Percentiles rank a stretch among this genome's conserved stretches.
phyloP scores from a whole-genome alignment of 2,888 invertebrate genomes.

The Tyria jacobaeae region DNA sequence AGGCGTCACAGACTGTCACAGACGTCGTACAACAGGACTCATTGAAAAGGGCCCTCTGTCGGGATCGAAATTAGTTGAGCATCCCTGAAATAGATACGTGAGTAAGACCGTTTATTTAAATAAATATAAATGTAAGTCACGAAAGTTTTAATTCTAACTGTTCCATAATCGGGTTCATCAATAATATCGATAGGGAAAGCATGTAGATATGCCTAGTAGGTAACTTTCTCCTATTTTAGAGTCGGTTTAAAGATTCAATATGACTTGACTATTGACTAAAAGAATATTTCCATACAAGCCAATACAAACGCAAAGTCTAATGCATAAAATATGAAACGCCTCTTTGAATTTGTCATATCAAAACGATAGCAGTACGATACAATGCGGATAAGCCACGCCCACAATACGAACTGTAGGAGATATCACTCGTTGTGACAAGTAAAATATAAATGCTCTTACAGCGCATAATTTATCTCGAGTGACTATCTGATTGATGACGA shows the following conservation, averaged over 20 bases:
- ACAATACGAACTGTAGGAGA: constrained; percentile 57
- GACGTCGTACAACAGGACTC: too few species aligned
- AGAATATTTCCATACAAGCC: constrained; percentile 41
- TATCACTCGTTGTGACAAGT: constrained; percentile 68
- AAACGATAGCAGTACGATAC: constrained; percentile 67
- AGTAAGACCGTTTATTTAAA: too few species aligned
- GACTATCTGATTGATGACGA: constrained; percentile 51
- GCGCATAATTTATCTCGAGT: constrained; percentile 64
- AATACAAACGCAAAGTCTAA: constrained; percentile 64
- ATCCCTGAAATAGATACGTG: too few species aligned
- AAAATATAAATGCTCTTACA: constrained; percentile 52
- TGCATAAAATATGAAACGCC: constrained; percentile 81
- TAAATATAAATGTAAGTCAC: too few species aligned
- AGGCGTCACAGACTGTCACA: too few species aligned
- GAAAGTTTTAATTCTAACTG: too few species aligned
- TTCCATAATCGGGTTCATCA: too few species aligned
- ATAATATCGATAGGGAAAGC: too few species aligned
- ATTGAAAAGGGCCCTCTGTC: too few species aligned
- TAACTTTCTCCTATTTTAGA: background rate
- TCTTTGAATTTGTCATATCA: constrained; percentile 81
- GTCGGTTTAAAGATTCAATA: constrained; percentile 1
- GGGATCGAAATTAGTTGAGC: too few species aligned
- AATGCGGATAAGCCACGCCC: constrained; percentile 63
- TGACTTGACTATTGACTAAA: constrained; percentile 40
- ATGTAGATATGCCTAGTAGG: background rate